phyloP scores from a whole-genome alignment of 2,888 invertebrate species.

The Buathra laborator region DNA sequence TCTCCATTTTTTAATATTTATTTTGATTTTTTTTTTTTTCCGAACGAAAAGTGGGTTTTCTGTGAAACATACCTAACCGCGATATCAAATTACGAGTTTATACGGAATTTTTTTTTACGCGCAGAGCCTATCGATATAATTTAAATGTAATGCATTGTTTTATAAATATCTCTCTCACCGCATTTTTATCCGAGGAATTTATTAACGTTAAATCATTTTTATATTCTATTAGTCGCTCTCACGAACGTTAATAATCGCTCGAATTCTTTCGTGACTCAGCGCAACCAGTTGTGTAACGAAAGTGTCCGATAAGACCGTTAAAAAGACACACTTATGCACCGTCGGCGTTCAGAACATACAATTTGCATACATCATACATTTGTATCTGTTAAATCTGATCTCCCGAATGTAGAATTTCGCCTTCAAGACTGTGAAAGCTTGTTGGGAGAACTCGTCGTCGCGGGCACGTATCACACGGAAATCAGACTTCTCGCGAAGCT shows the following conservation, averaged over 20 bases:
- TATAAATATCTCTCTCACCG: background rate
- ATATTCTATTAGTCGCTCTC: background rate
- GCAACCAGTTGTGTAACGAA: background rate
- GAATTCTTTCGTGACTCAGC: background rate
- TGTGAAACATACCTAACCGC: background rate
- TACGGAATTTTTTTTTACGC: background rate
- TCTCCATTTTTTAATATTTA: background rate
- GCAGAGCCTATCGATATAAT: background rate
- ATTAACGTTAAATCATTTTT: background rate
- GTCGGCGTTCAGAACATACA: background rate
- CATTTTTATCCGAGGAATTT: background rate
- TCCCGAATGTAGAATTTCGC: background rate
- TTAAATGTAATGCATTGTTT: background rate
- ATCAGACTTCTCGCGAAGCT: conserved; percentile 10
- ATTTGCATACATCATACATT: conserved; percentile 4
- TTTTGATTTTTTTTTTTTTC: background rate
- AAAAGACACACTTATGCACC: background rate
- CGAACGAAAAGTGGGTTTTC: no score
- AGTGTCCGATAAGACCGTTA: conserved; percentile 3
- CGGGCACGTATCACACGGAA: background rate
- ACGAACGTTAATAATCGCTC: background rate
- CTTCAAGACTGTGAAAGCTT: background rate
- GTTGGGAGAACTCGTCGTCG: background rate
- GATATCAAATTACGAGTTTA: background rate
- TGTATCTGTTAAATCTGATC: conserved; percentile 5